These are phyloP conservation scores for Nothocercus nigrocapillus DNA, from an alignment of 2,113 vertebrate genomes.

Conservation along the genomic window DNA sequence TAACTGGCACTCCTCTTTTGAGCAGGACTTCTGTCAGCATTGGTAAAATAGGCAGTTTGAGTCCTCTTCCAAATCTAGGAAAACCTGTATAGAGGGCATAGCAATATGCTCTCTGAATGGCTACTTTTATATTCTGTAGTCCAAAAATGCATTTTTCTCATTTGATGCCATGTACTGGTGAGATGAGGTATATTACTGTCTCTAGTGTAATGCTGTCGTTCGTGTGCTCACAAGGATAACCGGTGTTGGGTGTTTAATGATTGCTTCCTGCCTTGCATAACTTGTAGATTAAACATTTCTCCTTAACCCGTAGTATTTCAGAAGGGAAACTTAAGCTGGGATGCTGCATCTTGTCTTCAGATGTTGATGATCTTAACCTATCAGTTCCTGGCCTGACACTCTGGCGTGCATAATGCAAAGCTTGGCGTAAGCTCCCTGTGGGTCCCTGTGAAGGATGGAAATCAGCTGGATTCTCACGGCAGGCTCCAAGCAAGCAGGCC, in stretches of 20 bases:
- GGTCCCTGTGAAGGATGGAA: neutral
- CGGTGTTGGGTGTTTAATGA: neutral
- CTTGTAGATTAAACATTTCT: neutral
- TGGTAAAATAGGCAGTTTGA: neutral
- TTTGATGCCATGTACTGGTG: neutral
- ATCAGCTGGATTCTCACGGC: neutral
- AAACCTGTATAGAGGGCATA: neutral
- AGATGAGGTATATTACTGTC: neutral
- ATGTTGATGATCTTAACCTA: neutral
- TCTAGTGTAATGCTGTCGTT: neutral
- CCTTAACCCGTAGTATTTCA: neutral
- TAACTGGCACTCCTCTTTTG: neutral
- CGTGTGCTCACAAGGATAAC: neutral
- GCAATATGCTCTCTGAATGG: neutral
- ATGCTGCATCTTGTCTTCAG: neutral
- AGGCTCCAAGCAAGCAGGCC: neutral
- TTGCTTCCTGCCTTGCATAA: neutral
- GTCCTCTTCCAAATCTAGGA: neutral
- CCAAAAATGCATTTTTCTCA: neutral
- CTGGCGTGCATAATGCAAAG: neutral
- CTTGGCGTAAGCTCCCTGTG: neutral
- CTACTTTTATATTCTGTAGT: neutral
- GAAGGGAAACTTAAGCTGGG: neutral
- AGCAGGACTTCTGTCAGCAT: neutral
- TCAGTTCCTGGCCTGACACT: neutral